Percentiles rank a stretch among this genome's conserved stretches.
Evolutionary conservation across 53 echinoderm and acorn worm species (phyloP).

Genomic region (Antedon mediterranea): DNA sequence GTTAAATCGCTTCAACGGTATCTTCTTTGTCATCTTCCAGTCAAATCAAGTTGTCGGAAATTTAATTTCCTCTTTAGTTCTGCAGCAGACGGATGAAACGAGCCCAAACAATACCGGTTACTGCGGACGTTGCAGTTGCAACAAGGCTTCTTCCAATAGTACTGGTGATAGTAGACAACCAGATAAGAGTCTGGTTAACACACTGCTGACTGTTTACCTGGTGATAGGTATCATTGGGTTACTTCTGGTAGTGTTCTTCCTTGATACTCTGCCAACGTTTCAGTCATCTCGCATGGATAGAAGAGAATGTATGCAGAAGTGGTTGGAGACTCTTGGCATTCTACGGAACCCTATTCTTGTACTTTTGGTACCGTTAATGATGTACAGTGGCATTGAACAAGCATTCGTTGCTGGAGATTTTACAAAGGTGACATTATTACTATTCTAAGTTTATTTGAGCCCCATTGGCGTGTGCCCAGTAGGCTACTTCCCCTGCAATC

Average conservation of each 20-base stretch:
- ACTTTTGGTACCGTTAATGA: slow-evolving; percentile 33
- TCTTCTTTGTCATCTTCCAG: slow-evolving; percentile 77
- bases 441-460: too few species aligned
- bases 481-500: too few species aligned
- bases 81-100: not conserved
- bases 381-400: slow-evolving; percentile 53
- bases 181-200: not conserved
- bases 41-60: slow-evolving; percentile 66
- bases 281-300: not conserved
- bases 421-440: slow-evolving; percentile 40
- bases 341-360: slow-evolving; percentile 14
- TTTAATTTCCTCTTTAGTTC: slow-evolving; percentile 51
- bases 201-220: slow-evolving; percentile 6
- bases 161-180: not conserved
- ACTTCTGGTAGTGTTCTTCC: not conserved
- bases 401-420: slow-evolving; percentile 50
- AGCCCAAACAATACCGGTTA: not conserved
- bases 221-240: not conserved
- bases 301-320: not conserved
- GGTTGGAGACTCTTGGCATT: slow-evolving; percentile 24
- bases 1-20: slow-evolving; percentile 81
- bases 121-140: slow-evolving; percentile 14
- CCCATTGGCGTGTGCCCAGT: too few species aligned
- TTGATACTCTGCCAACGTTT: slow-evolving; percentile 5
- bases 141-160: not conserved